These are phyloP conservation scores for Lutraria lutraria DNA, from an alignment of 2,888 invertebrate species.

Conservation along the genomic window DNA sequence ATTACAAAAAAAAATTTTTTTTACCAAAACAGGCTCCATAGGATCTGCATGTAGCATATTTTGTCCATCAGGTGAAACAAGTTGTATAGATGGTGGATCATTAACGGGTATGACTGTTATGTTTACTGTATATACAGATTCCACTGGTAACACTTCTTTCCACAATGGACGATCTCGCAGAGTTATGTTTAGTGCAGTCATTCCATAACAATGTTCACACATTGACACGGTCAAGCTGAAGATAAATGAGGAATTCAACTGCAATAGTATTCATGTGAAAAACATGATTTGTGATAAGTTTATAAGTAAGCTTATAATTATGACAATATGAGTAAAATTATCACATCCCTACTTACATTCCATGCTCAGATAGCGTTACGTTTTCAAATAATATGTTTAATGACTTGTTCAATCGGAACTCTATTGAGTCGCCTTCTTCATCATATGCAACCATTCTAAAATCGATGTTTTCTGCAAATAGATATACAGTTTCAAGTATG, in stretches of 20 bases:
- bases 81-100: constrained; percentile 58
- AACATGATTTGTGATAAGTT: too few relatives aligned
- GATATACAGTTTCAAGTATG: neutral
- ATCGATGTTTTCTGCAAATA: constrained; percentile 1
- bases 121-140: constrained; percentile 23
- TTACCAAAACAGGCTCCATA: constrained; percentile 36
- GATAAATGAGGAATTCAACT: neutral
- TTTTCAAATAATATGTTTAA: constrained; percentile 33
- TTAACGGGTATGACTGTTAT: constrained; percentile 48
- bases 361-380: constrained; percentile 31
- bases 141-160: constrained; percentile 24
- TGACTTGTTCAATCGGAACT: neutral
- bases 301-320: too few relatives aligned
- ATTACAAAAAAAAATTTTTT: too few relatives aligned
- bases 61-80: constrained; percentile 37
- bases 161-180: constrained; percentile 19
- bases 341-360: constrained; percentile 52
- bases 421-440: constrained; percentile 17
- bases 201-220: constrained; percentile 26
- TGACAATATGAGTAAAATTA: too few relatives aligned
- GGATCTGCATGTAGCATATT: constrained; percentile 41
- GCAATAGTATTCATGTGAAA: too few relatives aligned
- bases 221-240: constrained; percentile 15
- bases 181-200: neutral
- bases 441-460: constrained; percentile 17